Evolutionary conservation across 2,113 vertebrate genomes (phyloP), one percentile per base, ranked within the genome.

Genomic region (Calonectris borealis): DNA sequence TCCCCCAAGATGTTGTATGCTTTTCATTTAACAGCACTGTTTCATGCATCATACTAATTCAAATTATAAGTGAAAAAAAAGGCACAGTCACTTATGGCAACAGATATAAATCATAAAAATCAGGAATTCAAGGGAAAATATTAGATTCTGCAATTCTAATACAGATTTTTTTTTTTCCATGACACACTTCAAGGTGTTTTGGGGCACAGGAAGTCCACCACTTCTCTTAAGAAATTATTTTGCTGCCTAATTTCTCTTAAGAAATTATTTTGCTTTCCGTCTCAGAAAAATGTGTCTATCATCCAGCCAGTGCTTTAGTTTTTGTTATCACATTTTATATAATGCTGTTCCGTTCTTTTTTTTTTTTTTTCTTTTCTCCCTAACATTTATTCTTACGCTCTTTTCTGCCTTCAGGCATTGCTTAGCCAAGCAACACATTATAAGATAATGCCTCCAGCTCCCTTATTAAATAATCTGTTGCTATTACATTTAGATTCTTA

Each of bases 261-360:
- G 15, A 90, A 64, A 57, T 44, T 61, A 48, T 54, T 55, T 82
- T 40, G 21, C 13, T 84, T 82, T 27, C 27, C 68, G 11, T 82
- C 6, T 58, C 72, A 84, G n/a, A 78, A 87, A 62, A 86, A 70
- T 16, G 0, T 64, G 14, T 52, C 31, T 77, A 20, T 76, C 10
- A 48, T 31, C 11, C 40, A 86, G 4, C 6, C 31, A 78, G 9
- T 61, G 10, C 4, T 91, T 77, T 55, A 16, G 9, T n/a, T 83
- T 65, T 58, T 58, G 3, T 62, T 78, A 40, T n/a, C 20, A 21
- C 3, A 8, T 49, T 91, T 89, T 42, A 75, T 49, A 65, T 49
- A 72, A 70, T 24, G 6, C 0, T 83, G 6, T 52, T 83, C 6
- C 2, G 0, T n/a, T 83, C 25, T 44, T 44, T 17, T 17, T 44